Base-by-base conservation (phyloP, 1,140 invertebrate species). In the Pseudomyrmex concolor region DNA sequence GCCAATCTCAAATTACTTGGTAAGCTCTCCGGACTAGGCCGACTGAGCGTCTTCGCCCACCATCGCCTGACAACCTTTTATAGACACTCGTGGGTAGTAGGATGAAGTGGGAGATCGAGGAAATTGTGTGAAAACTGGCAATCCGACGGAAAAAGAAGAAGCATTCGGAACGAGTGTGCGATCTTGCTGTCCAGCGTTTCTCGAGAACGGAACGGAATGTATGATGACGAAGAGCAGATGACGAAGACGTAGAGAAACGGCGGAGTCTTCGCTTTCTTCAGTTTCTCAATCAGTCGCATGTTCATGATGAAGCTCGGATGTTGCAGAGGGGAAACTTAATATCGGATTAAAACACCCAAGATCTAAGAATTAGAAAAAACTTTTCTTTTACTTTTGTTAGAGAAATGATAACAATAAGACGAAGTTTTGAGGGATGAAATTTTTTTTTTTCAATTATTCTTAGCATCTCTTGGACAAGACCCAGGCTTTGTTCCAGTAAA, bases 1-100 rank as follows among this genome's bases (percentile, higher is more conserved):
- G 90, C 89, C 88, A 92, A 92, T 92, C 92, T 92, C 92, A 92
- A 92, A 92, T 92, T 92, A 92, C 92, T 91, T 88, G 82, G 85
- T 86, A 87, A 89, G 91, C 86, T 91, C 86, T 91, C 85, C 83
- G 85, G 55, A 90, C 89, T 90, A 92, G 87, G 89, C 87, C 83
- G 86, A 87, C 85, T 80, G 86, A 85, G 57, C 87, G 81, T 91
- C 84, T 92, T 86, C 83, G 82, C 90, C 85, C 91, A 89, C 90
- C 86, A 90, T 88, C 86, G 89, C 81, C 81, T 81, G 85, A 80
- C 90, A 77, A 92, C 91, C 90, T 92, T 92, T 91, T 92, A 92
- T 92, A 92, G 92, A 92, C 92, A 92, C 91, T 90, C 83, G 72
- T 80, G 15, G 15, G 89, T 89, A 89, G 90, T 90, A 89, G 90